Conservation (phyloP, 1,140 invertebrate species). For the Drosophila saltans region DNA sequence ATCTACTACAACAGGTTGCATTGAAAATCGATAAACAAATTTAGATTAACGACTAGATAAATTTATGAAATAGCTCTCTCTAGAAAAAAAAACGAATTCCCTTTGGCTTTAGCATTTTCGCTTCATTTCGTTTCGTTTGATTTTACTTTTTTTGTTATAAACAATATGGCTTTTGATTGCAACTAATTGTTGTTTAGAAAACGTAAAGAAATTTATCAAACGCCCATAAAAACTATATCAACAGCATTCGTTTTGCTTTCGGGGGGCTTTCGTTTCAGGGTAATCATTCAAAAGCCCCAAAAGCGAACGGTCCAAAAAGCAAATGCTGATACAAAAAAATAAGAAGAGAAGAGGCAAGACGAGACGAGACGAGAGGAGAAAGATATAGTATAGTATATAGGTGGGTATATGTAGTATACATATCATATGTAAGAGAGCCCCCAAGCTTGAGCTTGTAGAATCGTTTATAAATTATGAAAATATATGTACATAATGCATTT, state of each 20-base stretch:
- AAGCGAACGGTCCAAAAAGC: background rate
- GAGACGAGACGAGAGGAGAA: background rate
- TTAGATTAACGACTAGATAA: slow-evolving; percentile 15
- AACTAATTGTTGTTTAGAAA: slow-evolving; percentile 74
- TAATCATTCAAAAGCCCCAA: slow-evolving; percentile 66
- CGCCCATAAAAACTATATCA: slow-evolving; percentile 79
- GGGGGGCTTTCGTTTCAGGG: slow-evolving; percentile 37
- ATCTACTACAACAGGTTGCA: slow-evolving; percentile 16
- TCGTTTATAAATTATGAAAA: slow-evolving; percentile 80
- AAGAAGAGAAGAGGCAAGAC: background rate
- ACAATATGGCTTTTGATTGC: slow-evolving; percentile 77
- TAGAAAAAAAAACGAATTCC: slow-evolving; percentile 31
- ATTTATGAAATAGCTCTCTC: too few relatives aligned
- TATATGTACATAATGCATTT: slow-evolving; percentile 79
- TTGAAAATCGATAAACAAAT: slow-evolving; percentile 16
- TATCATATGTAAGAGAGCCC: slow-evolving; percentile 27
- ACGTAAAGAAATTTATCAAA: slow-evolving; percentile 76
- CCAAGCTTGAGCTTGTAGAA: slow-evolving; percentile 54
- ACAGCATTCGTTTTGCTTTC: slow-evolving; percentile 52
- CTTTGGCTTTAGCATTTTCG: slow-evolving; percentile 27
- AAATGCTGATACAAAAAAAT: background rate
- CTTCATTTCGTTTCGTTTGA: background rate
- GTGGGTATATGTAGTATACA: too few relatives aligned
- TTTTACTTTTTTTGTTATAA: slow-evolving; percentile 37
- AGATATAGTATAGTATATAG: background rate